Base-by-base conservation (phyloP, 1,140 invertebrate species). In the Hyles euphorbiae region DNA sequence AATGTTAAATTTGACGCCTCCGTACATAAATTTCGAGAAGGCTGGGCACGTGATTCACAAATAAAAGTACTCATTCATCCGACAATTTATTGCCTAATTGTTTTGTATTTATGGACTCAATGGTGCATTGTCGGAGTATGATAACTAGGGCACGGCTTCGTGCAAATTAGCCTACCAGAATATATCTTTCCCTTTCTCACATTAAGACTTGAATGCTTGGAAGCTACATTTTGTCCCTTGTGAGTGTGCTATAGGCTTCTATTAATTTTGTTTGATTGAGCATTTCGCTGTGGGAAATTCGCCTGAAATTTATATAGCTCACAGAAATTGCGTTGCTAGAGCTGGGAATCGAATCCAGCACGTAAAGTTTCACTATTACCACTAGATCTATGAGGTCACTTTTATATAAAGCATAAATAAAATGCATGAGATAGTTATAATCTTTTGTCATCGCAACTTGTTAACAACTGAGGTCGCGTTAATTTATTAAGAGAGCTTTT, bases 81-180 rank as follows among this genome's bases (percentile, higher is more conserved):
- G 69, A 62, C 61, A 73, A 80, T 78, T 80, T 82, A 82, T 82
- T 60, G 70, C 77, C 70, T 82, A 77, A 82, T 80, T 78, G 77
- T 76, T 76, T 68, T 51, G 61, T 67, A 80, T 78, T 81, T 78
- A 81, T 69, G 74, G 72, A 67, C 58, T 65, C 62, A 65, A 65
- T 50, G 55, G 67, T 56, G 68, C 67, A 74, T 73, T 75, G 72
- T 78, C 74, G 67, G 64, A 60, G 63, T 67, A 47, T 70, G 59
- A 73, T 74, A 65, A 68, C 63, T 60, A 61, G 66, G 57, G 53
- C 62, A 56, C 56, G 49, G 52, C 64, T 52, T 65, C 66, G 70
- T 72, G 69, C 36, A 74, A 74, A 63, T 49, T 69, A 59, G 58
- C 56, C 69, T 70, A 74, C 69, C 61, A 72, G 63, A 61, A 40